A percentile compares a stretch with the other conserved stretches of the same genome.
Evolutionary conservation across 2,113 vertebrate species (phyloP).

Genomic region (Epinephelus lanceolatus): DNA sequence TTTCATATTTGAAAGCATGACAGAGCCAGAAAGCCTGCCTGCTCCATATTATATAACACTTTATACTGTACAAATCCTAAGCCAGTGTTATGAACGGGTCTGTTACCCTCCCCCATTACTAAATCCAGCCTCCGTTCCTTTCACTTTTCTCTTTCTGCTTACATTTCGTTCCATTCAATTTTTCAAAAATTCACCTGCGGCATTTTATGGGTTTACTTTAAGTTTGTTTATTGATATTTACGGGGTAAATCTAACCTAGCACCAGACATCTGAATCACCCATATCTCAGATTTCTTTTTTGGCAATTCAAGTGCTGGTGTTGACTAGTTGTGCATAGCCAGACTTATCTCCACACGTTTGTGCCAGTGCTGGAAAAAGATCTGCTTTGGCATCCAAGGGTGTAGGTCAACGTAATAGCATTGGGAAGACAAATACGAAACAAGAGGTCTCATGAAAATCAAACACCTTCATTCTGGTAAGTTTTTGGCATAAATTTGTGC

Average conservation of each 20-base stretch:
- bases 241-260: background rate
- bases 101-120: background rate
- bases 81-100: conserved; percentile 22
- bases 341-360: too few species aligned
- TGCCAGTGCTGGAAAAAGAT: too few species aligned
- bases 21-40: background rate
- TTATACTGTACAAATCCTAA: conserved; percentile 45
- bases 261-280: background rate
- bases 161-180: background rate
- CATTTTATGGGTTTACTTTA: background rate
- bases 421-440: too few species aligned
- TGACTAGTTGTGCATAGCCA: too few species aligned
- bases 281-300: background rate
- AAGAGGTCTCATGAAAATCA: too few species aligned
- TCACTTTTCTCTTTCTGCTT: conserved; percentile 9
- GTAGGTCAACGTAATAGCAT: too few species aligned
- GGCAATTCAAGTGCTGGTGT: background rate
- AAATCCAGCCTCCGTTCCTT: conserved; percentile 12
- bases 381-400: too few species aligned
- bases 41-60: conserved; percentile 55
- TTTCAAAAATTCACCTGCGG: background rate
- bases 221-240: background rate
- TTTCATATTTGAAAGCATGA: conserved; percentile 19
- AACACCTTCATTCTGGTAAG: too few species aligned
- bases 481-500: too few species aligned